These are phyloP conservation scores for Pelodiscus sinensis DNA, from an alignment of 2,113 vertebrate species.

Conservation along the genomic window DNA sequence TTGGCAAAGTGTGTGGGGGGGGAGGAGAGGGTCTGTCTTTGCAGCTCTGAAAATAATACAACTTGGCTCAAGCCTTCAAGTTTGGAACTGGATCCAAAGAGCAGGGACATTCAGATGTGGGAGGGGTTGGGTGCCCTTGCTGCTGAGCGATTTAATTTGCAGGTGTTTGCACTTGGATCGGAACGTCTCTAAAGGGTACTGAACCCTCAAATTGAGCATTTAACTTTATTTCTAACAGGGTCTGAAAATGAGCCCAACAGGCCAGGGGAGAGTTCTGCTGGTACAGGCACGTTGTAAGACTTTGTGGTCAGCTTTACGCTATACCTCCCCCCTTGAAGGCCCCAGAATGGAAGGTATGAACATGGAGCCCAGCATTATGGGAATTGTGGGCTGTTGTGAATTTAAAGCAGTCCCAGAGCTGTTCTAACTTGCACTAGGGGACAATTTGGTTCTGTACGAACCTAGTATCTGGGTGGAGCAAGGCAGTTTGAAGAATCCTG, in stretches of 20 bases:
- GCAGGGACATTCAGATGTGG: not conserved
- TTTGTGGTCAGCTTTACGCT: not conserved
- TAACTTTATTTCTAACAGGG: rapidly evolving
- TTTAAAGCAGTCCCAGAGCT: not conserved
- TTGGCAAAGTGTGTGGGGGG: not conserved
- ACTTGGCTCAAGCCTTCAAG: not conserved
- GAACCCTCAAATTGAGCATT: not conserved
- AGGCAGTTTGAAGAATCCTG: not conserved
- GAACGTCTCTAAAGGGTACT: not conserved
- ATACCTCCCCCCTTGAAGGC: rapidly evolving
- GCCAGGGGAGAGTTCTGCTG: not conserved
- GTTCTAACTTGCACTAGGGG: not conserved
- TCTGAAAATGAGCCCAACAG: not conserved
- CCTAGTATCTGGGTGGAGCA: not conserved
- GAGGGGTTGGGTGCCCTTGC: not conserved
- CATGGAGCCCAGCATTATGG: not conserved
- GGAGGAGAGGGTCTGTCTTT: not conserved
- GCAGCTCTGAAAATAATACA: not conserved
- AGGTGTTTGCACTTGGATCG: not conserved
- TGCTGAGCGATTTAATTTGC: not conserved
- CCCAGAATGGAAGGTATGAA: rapidly evolving
- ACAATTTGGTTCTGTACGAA: not conserved
- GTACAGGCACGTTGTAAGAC: not conserved
- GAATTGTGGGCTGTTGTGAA: not conserved
- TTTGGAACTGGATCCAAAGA: not conserved